phyloP scores from a whole-genome alignment of 2,888 invertebrate species.

The Lissonota sp. region DNA sequence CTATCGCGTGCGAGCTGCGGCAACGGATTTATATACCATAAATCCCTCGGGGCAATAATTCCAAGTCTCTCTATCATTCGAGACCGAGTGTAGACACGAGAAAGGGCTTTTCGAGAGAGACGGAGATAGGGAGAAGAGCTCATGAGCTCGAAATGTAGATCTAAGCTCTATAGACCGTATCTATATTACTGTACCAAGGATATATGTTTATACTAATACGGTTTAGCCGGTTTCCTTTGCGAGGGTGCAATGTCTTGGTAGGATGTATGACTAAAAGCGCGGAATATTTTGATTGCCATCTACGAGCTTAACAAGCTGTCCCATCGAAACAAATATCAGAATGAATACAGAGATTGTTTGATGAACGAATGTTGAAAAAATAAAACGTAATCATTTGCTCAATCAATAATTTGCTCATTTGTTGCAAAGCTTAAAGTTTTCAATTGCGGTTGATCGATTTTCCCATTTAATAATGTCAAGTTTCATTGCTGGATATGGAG shows the following conservation, averaged over 20 bases:
- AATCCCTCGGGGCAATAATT: conserved; percentile 61
- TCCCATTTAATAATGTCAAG: too few relatives aligned
- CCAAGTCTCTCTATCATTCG: conserved; percentile 49
- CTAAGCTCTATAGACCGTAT: conserved; percentile 27
- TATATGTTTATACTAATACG: conserved; percentile 17
- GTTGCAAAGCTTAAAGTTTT: too few relatives aligned
- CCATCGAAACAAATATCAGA: not conserved
- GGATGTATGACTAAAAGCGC: not conserved
- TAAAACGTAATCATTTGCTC: not conserved
- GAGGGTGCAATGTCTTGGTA: conserved; percentile 25
- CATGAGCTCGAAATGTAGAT: conserved; percentile 24
- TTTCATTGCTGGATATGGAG: too few relatives aligned
- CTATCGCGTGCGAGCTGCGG: conserved; percentile 38
- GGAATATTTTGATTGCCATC: conserved; percentile 10
- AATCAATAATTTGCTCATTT: too few relatives aligned
- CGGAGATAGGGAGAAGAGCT: not conserved
- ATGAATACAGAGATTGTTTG: not conserved
- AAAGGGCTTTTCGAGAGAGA: conserved; percentile 42
- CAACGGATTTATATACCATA: conserved; percentile 49
- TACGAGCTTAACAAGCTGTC: not conserved
- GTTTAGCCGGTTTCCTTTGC: conserved; percentile 33
- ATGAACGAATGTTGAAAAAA: not conserved
- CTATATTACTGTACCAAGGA: conserved; percentile 14
- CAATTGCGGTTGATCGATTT: too few relatives aligned
- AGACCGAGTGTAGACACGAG: conserved; percentile 16